Evolutionary conservation across 2,888 invertebrate species (phyloP).

Genomic region (Ichneumoninae sp.): DNA sequence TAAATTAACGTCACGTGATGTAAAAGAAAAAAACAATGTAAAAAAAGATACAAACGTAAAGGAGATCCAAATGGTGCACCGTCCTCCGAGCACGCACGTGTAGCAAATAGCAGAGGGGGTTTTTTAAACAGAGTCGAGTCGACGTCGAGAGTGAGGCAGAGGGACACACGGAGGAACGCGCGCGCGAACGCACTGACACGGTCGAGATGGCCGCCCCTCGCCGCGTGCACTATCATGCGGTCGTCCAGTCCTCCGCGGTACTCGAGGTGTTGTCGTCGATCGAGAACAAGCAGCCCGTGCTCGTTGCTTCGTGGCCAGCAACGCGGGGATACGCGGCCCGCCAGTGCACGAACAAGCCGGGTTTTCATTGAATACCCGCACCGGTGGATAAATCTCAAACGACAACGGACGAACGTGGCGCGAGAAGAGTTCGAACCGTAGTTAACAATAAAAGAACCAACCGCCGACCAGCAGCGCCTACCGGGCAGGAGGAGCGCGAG

Average conservation of each 20-base stretch:
- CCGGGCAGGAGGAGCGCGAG: background rate
- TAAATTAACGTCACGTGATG: constrained; percentile 24
- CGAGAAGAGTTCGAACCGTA: background rate
- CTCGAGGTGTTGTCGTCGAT: constrained; percentile 56
- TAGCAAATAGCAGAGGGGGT: constrained; percentile 4
- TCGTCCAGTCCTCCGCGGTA: constrained; percentile 47
- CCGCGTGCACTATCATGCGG: constrained; percentile 75
- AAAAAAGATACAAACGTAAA: constrained; percentile 27
- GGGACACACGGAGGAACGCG: constrained; percentile 29
- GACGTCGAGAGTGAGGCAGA: background rate
- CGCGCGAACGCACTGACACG: constrained; percentile 62
- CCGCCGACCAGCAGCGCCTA: background rate
- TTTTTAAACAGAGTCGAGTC: background rate
- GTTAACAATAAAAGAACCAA: background rate
- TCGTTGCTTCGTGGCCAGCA: constrained; percentile 74
- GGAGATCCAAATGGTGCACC: constrained; percentile 47
- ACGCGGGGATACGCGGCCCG: constrained; percentile 72
- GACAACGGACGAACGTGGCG: constrained; percentile 25
- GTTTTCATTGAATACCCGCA: constrained; percentile 61
- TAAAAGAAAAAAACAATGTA: constrained; percentile 16
- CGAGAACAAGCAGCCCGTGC: constrained; percentile 72
- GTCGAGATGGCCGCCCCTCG: constrained; percentile 79
- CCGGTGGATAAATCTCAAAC: constrained; percentile 40
- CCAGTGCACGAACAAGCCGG: constrained; percentile 66
- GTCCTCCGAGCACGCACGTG: constrained; percentile 48